Conservation (phyloP, 2,797 vertebrate species). For the Anas georgica region DNA sequence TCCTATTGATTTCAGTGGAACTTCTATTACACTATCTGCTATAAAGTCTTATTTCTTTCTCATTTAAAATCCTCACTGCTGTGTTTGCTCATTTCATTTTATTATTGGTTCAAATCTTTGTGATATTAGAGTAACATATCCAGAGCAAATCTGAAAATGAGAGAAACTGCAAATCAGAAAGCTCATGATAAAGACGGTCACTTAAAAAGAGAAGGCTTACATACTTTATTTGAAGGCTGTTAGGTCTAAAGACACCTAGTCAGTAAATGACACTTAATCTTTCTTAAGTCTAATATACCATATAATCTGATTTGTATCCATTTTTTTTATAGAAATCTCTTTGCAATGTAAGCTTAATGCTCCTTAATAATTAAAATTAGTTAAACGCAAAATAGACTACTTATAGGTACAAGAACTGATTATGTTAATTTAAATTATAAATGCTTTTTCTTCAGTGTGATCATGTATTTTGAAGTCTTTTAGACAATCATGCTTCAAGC, state of each 20-base stretch:
- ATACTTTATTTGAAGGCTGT: constrained; percentile 25
- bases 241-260: constrained; percentile 33
- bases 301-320: constrained; percentile 49
- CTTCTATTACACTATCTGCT: not conserved
- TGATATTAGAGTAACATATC: not conserved
- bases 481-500: constrained; percentile 59
- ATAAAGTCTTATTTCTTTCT: constrained; percentile 20
- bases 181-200: constrained; percentile 7
- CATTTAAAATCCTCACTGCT: constrained; percentile 7
- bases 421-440: constrained; percentile 77
- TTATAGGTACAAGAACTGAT: constrained; percentile 71
- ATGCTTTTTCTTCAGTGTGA: constrained; percentile 57
- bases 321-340: constrained; percentile 60
- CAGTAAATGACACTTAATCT: constrained; percentile 15
- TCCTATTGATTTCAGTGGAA: constrained; percentile 31
- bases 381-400: constrained; percentile 75
- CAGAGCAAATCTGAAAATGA: not conserved
- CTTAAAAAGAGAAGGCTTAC: constrained; percentile 15
- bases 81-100: constrained; percentile 6
- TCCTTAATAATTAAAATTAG: constrained; percentile 73
- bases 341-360: constrained; percentile 42
- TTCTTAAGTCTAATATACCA: not conserved
- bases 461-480: constrained; percentile 71
- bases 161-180: not conserved
- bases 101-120: not conserved